A percentile compares a stretch with the other conserved stretches of the same genome.
phyloP scores from a whole-genome alignment of 2,888 invertebrate genomes.

The Archips xylosteana region DNA sequence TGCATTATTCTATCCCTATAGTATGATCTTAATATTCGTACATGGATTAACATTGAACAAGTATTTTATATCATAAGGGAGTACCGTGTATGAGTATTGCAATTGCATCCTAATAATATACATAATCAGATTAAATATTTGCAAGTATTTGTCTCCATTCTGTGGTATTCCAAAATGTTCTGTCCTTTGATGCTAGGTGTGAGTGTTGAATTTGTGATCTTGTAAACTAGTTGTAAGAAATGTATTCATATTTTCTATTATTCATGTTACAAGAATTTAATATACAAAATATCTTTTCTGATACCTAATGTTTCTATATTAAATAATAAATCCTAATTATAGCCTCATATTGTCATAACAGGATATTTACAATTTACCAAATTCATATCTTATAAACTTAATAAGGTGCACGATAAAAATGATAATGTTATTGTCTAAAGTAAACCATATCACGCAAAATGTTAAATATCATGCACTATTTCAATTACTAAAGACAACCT shows the following conservation, averaged over 20 bases:
- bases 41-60: conserved; percentile 13
- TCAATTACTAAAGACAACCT: conserved; percentile 63
- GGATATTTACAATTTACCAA: conserved; percentile 66
- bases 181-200: conserved; percentile 54
- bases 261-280: conserved; percentile 72
- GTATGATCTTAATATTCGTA: background rate
- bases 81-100: conserved; percentile 2
- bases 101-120: conserved; percentile 7
- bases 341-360: conserved; percentile 62
- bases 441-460: conserved; percentile 73
- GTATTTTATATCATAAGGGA: conserved; percentile 12
- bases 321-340: conserved; percentile 53
- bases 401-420: conserved; percentile 64
- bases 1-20: conserved; percentile 10
- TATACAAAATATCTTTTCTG: conserved; percentile 71
- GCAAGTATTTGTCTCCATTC: conserved; percentile 38
- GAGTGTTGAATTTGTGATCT: conserved; percentile 79
- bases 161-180: conserved; percentile 45
- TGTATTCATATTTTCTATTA: conserved; percentile 83
- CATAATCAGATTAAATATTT: conserved; percentile 35
- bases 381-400: conserved; percentile 70
- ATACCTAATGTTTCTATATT: conserved; percentile 70
- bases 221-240: conserved; percentile 76
- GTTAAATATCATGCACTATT: conserved; percentile 70
- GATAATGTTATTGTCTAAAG: conserved; percentile 60